Evolutionary conservation across 2,113 vertebrate species (phyloP), one percentile per base, ranked within the genome.

Genomic region (Azemiops feae): DNA sequence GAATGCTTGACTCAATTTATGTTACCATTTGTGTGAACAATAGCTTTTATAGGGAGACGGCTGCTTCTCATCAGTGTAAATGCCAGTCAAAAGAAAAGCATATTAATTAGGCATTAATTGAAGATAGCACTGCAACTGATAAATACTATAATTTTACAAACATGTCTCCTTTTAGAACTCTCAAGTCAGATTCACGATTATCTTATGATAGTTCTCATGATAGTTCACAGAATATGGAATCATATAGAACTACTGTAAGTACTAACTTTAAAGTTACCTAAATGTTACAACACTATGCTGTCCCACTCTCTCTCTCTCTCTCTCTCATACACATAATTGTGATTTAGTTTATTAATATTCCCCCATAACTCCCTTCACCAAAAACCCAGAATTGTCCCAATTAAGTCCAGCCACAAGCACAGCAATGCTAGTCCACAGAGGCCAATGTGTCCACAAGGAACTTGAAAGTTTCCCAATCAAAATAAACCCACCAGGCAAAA

Each of bases 31-130:
- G 89, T 86, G 89, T 95, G 94, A 90, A 87, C 91, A 95, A 69
- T 89, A 93, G 94, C 86, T 95, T 95, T 95, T 95, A 95, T 95
- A 93, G 0, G 0, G 0, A 39, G 39, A 0, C 0, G 54, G 30
- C 92, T 94, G 81, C 89, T 96, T 95, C 94, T 87, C 69, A 93
- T 93, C 93, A 94, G 91, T 92, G 96, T 95, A 96, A 96, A 95
- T 0, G 23, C 93, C 47, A 95, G 93, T 88, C 91, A 92, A 52
- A 93, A 95, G 93, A 89, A 88, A 89, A 90, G 89, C 88, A 93
- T 96, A 96, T 95, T 96, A 97, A 95, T 22, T 87, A 87, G 95
- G 88, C 95, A 90, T 94, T 93, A 93, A 64, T 93, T 1, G 7
- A 94, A 95, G 92, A 60, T 0, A 60, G 52, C 1, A 27, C 90